Evolutionary conservation across 2,888 invertebrate species (phyloP).

Genomic region (Eristalis tenax): DNA sequence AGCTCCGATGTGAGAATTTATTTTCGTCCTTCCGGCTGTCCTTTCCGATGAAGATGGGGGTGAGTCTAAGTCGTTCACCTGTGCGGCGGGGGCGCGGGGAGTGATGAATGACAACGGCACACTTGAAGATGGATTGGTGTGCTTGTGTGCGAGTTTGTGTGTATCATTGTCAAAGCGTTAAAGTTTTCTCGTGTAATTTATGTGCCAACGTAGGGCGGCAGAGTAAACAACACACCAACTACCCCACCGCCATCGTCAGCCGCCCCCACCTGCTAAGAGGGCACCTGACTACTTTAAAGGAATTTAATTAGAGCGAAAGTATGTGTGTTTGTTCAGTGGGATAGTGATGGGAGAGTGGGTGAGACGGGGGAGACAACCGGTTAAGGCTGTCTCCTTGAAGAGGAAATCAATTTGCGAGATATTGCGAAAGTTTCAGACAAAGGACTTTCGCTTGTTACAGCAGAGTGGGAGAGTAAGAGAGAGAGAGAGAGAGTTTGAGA

Average conservation of each 20-base stretch:
- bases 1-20: slow-evolving; percentile 41
- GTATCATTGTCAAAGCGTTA: slow-evolving; percentile 44
- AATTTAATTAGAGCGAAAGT: slow-evolving; percentile 23
- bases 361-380: not conserved
- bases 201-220: not conserved
- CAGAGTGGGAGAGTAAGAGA: not conserved
- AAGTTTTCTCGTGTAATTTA: slow-evolving; percentile 38
- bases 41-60: not conserved
- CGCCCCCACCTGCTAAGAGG: not conserved
- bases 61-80: slow-evolving; percentile 15
- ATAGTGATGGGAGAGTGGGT: not conserved
- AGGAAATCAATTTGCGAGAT: slow-evolving; percentile 30
- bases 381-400: not conserved
- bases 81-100: not conserved
- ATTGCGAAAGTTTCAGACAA: slow-evolving; percentile 34
- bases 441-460: not conserved
- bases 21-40: slow-evolving; percentile 15
- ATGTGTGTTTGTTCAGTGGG: not conserved
- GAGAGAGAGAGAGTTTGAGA: not conserved
- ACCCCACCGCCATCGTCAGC: too few relatives aligned
- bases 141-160: slow-evolving; percentile 3
- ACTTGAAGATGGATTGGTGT: slow-evolving; percentile 26
- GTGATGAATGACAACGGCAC: slow-evolving; percentile 26
- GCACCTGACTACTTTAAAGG: slow-evolving; percentile 8
- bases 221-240: not conserved